Base-by-base conservation (phyloP, 2,888 invertebrate species). In the Tribolium freemani region DNA sequence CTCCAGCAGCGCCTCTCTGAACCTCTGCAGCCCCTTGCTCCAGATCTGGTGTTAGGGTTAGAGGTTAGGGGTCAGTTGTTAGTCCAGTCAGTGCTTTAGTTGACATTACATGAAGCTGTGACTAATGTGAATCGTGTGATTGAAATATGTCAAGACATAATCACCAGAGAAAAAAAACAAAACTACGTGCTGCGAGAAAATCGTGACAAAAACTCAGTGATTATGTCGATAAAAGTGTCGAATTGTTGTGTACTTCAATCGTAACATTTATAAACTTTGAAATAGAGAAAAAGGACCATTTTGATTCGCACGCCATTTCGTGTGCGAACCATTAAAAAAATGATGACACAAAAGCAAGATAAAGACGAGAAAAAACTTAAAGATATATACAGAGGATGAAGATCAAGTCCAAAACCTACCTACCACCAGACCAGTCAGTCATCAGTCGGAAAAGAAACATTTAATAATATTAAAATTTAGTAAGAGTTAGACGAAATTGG, bases 11-110 rank as follows among this genome's bases (percentile, higher is more conserved):
- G 91, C 91, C 82, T 95, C 95, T 76, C 92, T 90, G 89, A 94
- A 97, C 77, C 93, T 92, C 87, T 94, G 93, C 86, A 96, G 92
- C 84, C 94, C 91, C 85, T 93, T 92, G 86, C 94, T 93, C 90
- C 95, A 94, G 85, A 94, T 94, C 96, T 96, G 92, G 79, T 86
- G 86, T 85, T 85, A 85, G 79, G 85, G 85, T 85, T 85, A 85
- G 85, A 85, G 86, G 87, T 89, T 85, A 88, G 86, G 87, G 87
- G 90, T 91, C 90, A 90, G 88, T 81, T 84, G 84, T 85, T 84
- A 85, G 85, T 84, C 78, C 78, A 87, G 88, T 87, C 79, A 84
- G 87, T 88, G 86, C 70, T 75, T 74, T 66, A 78, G 77, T 77
- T 69, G 76, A 77, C 71, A 76, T 78, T 78, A 78, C 67, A 75